Conservation (phyloP, 2,797 vertebrate genomes). For the Tapirus indicus region DNA sequence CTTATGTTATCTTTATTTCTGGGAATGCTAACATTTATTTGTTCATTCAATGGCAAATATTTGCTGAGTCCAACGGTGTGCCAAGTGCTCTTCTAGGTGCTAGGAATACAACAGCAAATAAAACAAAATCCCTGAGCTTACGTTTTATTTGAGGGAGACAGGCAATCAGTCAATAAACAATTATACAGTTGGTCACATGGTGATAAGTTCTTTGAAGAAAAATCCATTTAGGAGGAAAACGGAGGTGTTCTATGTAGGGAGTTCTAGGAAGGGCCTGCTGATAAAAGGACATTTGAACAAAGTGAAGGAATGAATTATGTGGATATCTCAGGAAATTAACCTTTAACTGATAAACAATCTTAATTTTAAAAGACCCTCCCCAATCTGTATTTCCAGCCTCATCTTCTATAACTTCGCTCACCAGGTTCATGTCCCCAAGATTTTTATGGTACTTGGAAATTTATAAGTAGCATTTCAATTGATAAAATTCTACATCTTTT, state of each 20-base stretch:
- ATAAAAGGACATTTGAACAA: not conserved
- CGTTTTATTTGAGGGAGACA: not conserved
- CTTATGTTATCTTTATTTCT: constrained; percentile 47
- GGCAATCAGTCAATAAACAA: not conserved
- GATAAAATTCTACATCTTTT: not conserved
- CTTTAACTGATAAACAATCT: not conserved
- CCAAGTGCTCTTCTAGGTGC: not conserved
- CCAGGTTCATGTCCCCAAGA: not conserved
- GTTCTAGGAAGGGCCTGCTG: not conserved
- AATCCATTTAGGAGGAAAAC: not conserved
- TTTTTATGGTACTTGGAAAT: constrained; percentile 52
- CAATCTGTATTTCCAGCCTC: not conserved
- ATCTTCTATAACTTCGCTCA: not conserved
- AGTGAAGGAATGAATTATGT: constrained; percentile 36
- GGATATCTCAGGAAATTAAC: not conserved
- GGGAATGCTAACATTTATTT: constrained; percentile 1
- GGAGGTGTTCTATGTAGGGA: not conserved
- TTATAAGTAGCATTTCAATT: constrained; percentile 13
- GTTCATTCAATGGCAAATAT: constrained; percentile 27
- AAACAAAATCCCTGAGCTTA: not conserved
- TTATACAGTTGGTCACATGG: not conserved
- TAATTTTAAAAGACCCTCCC: not conserved
- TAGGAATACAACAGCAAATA: not conserved
- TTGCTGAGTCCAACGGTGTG: not conserved
- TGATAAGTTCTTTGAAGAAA: constrained; percentile 43